phyloP scores from a whole-genome alignment of 1,140 invertebrate genomes.

The Hycleus phaleratus region DNA sequence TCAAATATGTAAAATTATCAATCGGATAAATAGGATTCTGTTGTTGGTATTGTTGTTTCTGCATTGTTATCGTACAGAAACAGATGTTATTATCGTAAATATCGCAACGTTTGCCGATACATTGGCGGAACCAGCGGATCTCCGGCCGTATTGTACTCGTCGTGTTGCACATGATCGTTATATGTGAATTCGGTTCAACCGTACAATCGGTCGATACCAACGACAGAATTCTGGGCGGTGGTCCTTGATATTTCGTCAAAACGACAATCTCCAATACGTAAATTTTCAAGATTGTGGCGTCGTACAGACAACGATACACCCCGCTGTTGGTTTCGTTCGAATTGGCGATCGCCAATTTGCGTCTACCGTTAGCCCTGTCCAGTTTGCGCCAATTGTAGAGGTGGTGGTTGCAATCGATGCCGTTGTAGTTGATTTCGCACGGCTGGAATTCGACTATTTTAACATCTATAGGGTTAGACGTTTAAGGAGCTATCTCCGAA shows the following conservation, averaged over 20 bases:
- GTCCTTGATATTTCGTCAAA: constrained; percentile 16
- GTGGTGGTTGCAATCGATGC: constrained; percentile 8
- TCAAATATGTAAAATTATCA: constrained; percentile 28
- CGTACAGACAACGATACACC: constrained; percentile 26
- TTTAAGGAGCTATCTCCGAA: too few species aligned
- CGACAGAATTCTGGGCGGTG: constrained; percentile 25
- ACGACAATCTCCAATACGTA: constrained; percentile 24
- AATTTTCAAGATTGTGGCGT: constrained; percentile 18
- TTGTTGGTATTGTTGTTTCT: neutral
- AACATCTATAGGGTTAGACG: too few species aligned
- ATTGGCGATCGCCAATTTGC: constrained; percentile 16
- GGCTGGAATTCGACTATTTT: neutral
- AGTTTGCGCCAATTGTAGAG: constrained; percentile 8
- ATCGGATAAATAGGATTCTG: constrained; percentile 12
- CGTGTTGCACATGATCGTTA: constrained; percentile 35
- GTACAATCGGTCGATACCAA: constrained; percentile 26
- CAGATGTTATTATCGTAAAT: constrained; percentile 25
- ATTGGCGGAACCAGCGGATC: constrained; percentile 36
- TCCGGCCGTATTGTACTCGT: constrained; percentile 25
- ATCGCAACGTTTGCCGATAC: constrained; percentile 26
- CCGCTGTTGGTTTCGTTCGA: constrained; percentile 20
- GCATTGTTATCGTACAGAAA: constrained; percentile 25
- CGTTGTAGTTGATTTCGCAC: constrained; percentile 17
- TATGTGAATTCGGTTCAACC: constrained; percentile 22
- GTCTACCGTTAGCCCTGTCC: neutral